These are phyloP conservation scores for Cirrhinus molitorella DNA, from an alignment of 2,797 vertebrate species.

Conservation along the genomic window DNA sequence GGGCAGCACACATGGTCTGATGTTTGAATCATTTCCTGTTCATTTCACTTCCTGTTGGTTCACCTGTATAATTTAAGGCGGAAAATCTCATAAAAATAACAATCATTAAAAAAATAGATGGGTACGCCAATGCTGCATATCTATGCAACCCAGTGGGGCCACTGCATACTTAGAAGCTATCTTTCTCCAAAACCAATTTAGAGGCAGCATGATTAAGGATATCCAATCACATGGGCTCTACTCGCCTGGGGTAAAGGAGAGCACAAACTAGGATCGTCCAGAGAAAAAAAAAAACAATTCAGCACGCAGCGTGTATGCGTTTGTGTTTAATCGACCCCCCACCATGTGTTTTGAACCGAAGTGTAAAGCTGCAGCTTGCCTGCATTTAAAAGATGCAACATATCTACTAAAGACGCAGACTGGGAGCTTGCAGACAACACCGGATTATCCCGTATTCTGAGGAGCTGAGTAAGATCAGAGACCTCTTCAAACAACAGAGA, in stretches of 20 bases:
- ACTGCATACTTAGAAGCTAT: constrained; percentile 47
- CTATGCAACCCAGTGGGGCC: constrained; percentile 49
- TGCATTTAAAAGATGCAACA: constrained; percentile 35
- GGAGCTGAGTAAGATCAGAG: constrained; percentile 40
- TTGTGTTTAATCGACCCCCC: constrained; percentile 42
- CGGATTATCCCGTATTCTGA: constrained; percentile 33
- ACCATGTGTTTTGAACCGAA: constrained; percentile 37
- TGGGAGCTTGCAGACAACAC: constrained; percentile 15
- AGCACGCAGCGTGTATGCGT: constrained; percentile 2
- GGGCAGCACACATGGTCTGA: neutral
- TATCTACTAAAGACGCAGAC: constrained; percentile 29
- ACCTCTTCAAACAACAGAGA: constrained; percentile 38
- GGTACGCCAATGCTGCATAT: constrained; percentile 34
- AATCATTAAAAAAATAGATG: constrained; percentile 32
- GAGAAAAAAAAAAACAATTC: constrained; percentile 53
- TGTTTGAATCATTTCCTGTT: neutral
- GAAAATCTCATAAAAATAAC: constrained; percentile 27
- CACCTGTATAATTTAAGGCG: neutral
- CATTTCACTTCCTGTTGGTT: neutral
- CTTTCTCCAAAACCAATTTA: constrained; percentile 58
- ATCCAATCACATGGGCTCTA: constrained; percentile 58
- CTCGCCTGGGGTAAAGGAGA: constrained; percentile 42
- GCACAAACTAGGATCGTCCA: constrained; percentile 44
- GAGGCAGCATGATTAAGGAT: constrained; percentile 57
- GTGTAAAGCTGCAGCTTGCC: constrained; percentile 35